Base-by-base conservation (phyloP, 2,797 vertebrate species). In the Sylvia borin region DNA sequence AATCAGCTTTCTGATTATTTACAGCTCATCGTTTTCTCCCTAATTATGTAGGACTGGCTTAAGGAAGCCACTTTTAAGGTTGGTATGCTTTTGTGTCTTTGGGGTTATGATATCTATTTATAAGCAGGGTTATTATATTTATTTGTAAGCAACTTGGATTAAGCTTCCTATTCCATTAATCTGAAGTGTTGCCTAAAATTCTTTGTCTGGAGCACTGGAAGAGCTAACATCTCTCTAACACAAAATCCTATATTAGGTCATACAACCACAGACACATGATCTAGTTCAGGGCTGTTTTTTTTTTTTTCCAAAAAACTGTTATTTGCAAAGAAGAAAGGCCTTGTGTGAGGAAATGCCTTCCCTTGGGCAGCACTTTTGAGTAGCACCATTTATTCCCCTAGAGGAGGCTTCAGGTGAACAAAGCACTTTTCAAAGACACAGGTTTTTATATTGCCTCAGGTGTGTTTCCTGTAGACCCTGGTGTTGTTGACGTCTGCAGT, bases 261-360 rank as follows among this genome's bases (percentile, higher is more conserved):
- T 15, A 47, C 21, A 67, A 83, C 9, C 25, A 48, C 14, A 42
- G n/a, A 11, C 5, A 34, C 15, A 5, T 31, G 25, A 55, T 26
- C 6, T 66, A 38, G 26, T 16, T 86, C 50, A 42, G 19, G 21
- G 3, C 7, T 72, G 16, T 1, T 6, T 2, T 0, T 7, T 71
- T 81, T 66, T 14, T 0, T 25, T 0, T 25, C 24, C 9, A 71
- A 26, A 20, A 57, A 62, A 34, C 7, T 40, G 43, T 20, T 61
- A 20, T 61, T 61, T 61, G 36, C 26, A 19, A 29, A 20, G 58
- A 60, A 19, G 58, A 40, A 61, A 40, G 58, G 12, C 36, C 26
- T 61, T 3, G 8, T 38, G 16, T 18, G 9, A 29, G 58, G 58
- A 19, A 29, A 40, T 26, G 17, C 26, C 26, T 38, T 40, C 17